phyloP scores from a whole-genome alignment of 2,797 vertebrate genomes.

The Sorex maritimensis region DNA sequence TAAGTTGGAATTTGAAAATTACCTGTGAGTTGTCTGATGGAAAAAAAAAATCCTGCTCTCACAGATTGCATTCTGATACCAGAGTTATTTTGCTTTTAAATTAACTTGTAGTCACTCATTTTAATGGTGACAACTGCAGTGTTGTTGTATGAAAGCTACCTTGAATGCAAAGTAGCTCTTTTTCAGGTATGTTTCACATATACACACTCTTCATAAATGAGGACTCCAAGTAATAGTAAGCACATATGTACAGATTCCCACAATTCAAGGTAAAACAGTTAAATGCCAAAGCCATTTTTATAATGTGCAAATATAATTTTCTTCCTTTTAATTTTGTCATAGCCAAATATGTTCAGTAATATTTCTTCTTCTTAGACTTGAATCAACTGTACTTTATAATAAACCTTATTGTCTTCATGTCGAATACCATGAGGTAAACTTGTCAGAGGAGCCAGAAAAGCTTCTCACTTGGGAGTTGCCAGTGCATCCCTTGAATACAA shows the following conservation, averaged over 20 bases:
- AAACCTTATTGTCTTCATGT: background rate
- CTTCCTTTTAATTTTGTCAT: constrained; percentile 6
- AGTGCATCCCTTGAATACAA: background rate
- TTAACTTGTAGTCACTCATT: background rate
- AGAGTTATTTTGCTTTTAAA: constrained; percentile 30
- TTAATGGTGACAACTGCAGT: background rate
- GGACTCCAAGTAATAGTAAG: background rate
- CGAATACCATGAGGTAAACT: background rate
- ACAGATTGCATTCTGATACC: background rate
- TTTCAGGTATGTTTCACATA: background rate
- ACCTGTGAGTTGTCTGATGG: background rate
- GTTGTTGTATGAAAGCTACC: too few species aligned
- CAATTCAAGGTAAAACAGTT: background rate
- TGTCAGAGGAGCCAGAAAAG: background rate
- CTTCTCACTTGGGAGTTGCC: background rate
- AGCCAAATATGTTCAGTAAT: background rate
- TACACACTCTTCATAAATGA: background rate
- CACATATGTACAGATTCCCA: background rate
- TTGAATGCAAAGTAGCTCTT: background rate
- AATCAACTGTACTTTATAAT: background rate
- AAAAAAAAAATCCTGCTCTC: background rate
- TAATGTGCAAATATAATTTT: background rate
- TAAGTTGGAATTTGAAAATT: background rate
- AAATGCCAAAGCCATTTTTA: background rate
- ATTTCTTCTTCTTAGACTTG: background rate